Evolutionary conservation across 2,888 invertebrate species (phyloP), one percentile per base, ranked within the genome.

Genomic region (Tethea ocularis): DNA sequence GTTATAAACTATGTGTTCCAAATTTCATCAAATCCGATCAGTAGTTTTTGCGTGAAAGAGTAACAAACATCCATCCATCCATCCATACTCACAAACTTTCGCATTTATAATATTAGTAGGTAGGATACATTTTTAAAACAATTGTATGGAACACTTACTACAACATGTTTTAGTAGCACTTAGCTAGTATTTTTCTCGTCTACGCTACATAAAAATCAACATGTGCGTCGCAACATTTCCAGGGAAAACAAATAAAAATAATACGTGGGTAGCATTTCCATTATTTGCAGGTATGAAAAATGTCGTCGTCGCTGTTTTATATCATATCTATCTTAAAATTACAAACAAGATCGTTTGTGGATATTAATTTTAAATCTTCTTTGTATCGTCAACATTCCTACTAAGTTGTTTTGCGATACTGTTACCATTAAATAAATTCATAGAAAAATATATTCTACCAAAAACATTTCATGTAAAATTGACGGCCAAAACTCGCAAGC

Each of bases 281-380:
- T 46, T 46, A 46, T 46, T 46, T 46, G n/a, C 20, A 46, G 46
- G 15, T 17, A 46, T 46, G 46, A 46, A 46, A 46, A 46, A 46
- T 46, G 46, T 46, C 20, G 41, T 41, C 41, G 46, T 46, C n/a
- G 20, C 46, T 20, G 10, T 20, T 41, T 17, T n/a, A n/a, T n/a
- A 46, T 46, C n/a, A 7, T 33, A 33, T 33, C 33, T 13, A 33
- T 1, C 13, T 10, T 46, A 20, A 46, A 46, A 8, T 46, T 20
- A 17, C 7, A 7, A 17, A 41, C 1, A 41, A 41, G 6, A 17
- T 15, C 36, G 15, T 36, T 36, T 36, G 20, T 66, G 63, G 67
- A 63, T 63, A 69, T 71, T 74, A 72, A 77, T 74, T 75, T 74
- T 69, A 72, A 68, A 67, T 69, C 72, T 64, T 66, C 61, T 64